A percentile compares a stretch with the other conserved stretches of the same genome.
phyloP scores from a whole-genome alignment of 2,113 vertebrate species.

The Vulpes lagopus region DNA sequence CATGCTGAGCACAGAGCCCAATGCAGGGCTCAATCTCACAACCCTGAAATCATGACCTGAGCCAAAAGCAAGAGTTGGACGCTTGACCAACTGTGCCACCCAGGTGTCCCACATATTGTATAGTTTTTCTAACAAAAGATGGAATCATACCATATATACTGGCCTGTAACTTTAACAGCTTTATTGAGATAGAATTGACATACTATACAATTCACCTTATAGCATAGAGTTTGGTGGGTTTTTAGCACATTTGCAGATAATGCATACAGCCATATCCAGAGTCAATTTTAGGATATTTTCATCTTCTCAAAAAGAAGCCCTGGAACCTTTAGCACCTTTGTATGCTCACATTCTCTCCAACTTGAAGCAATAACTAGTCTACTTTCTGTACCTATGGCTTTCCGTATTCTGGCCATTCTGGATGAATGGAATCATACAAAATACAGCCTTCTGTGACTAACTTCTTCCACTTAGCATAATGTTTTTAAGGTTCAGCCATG shows the following conservation, averaged over 20 bases:
- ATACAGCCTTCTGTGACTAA: background rate
- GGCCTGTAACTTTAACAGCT: background rate
- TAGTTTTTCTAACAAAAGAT: background rate
- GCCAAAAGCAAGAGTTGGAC: too few relatives aligned
- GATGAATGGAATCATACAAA: background rate
- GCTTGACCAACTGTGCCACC: background rate
- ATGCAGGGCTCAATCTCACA: too few relatives aligned
- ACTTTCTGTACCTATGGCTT: background rate
- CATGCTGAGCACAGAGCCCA: too few relatives aligned
- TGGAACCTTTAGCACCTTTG: background rate
- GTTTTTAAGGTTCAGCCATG: background rate
- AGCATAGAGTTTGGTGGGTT: background rate
- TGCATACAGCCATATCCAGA: background rate
- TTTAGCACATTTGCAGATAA: background rate
- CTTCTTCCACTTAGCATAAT: background rate
- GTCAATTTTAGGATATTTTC: background rate
- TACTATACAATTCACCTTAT: background rate
- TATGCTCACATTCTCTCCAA: background rate
- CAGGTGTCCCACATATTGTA: background rate
- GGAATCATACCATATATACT: background rate
- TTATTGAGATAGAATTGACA: background rate
- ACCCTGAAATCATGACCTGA: too few relatives aligned
- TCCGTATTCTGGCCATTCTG: background rate
- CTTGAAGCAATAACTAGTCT: background rate
- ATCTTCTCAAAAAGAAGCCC: background rate